These are phyloP conservation scores for Aegithalos caudatus DNA, from an alignment of 2,113 vertebrate species.

Conservation along the genomic window DNA sequence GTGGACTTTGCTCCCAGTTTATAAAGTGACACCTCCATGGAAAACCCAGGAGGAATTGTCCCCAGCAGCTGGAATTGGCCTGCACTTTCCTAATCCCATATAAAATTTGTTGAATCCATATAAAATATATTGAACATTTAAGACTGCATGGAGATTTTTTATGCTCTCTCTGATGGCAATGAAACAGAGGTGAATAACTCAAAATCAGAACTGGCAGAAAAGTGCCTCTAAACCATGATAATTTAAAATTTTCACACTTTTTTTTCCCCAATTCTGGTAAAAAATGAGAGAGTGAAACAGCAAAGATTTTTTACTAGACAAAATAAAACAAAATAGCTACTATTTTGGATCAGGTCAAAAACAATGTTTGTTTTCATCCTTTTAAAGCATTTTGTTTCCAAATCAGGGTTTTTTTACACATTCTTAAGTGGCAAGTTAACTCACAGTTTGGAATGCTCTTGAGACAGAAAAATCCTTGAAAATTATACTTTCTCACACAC, in stretches of 20 bases:
- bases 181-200: not conserved
- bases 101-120: not conserved
- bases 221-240: not conserved
- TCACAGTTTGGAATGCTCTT: not conserved
- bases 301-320: not conserved
- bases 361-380: not conserved
- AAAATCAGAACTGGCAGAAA: not conserved
- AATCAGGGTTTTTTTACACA: not conserved
- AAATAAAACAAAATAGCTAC: not conserved
- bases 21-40: rapidly evolving
- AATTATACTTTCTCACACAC: not conserved
- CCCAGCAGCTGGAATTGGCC: not conserved
- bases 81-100: not conserved
- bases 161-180: not conserved
- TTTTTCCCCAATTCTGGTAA: not conserved
- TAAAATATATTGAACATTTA: not conserved
- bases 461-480: not conserved
- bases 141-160: not conserved
- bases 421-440: not conserved
- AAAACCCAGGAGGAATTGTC: not conserved
- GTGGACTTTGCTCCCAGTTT: not conserved
- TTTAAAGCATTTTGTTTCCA: not conserved
- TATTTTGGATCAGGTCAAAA: constrained; percentile 14
- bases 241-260: not conserved
- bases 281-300: not conserved